Percentiles rank a stretch among this genome's conserved stretches.
These are phyloP conservation scores for Dendrolimus houi DNA, from an alignment of 2,888 invertebrate species.

Conservation along the genomic window DNA sequence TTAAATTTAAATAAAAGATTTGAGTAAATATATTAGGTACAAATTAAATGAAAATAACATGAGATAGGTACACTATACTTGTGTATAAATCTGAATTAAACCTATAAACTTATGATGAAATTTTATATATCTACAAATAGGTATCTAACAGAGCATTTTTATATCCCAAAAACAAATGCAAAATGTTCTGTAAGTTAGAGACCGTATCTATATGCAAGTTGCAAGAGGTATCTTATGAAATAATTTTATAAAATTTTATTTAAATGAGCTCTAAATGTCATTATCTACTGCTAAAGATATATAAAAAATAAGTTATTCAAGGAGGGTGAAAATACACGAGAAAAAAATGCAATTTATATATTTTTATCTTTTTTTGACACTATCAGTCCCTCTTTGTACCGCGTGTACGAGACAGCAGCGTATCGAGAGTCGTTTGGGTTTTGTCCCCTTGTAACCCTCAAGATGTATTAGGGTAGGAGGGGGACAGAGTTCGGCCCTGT, in stretches of 20 bases:
- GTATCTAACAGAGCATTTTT: no score
- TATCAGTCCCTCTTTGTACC: conserved; percentile 61
- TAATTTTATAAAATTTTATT: neutral
- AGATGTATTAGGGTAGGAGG: conserved; percentile 48
- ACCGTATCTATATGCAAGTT: no score
- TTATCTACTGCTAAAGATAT: conserved; percentile 3
- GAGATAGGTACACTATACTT: no score
- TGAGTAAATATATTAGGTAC: no score
- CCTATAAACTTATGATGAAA: no score
- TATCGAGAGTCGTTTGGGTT: conserved; percentile 60
- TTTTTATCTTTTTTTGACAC: conserved; percentile 76
- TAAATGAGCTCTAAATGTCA: neutral
- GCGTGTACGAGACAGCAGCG: conserved; percentile 64
- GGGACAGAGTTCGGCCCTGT: conserved; percentile 15
- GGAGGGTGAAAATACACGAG: conserved; percentile 10
- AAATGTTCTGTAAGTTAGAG: no score
- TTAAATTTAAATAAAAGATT: no score
- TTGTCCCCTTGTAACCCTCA: conserved; percentile 46
- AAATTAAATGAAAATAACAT: no score
- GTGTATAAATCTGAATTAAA: no score
- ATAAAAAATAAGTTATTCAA: conserved; percentile 4
- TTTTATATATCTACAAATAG: no score
- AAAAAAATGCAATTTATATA: conserved; percentile 66
- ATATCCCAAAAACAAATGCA: no score
- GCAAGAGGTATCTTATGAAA: no score